Evolutionary conservation across 2,888 invertebrate species (phyloP).

Genomic region (Acrobasis repandana): DNA sequence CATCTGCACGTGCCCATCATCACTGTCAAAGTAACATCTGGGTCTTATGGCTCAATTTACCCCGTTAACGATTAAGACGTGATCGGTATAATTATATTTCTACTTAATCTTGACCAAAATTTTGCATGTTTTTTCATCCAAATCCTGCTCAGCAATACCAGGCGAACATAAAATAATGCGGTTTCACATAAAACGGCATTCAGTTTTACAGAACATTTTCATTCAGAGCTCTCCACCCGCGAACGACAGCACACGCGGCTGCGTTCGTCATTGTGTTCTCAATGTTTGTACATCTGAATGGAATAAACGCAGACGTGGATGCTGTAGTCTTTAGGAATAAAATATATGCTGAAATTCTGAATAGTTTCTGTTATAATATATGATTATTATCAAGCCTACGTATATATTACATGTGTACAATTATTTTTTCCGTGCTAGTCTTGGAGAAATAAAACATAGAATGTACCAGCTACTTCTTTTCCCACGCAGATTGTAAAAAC

Average conservation of each 20-base stretch:
- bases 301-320: not conserved
- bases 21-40: no score
- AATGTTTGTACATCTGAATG: slow-evolving; percentile 12
- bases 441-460: not conserved
- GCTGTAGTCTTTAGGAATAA: no score
- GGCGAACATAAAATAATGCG: slow-evolving; percentile 16
- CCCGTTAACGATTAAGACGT: no score
- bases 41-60: no score
- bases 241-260: slow-evolving; percentile 1
- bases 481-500: no score
- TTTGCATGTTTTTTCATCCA: not conserved
- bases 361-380: no score
- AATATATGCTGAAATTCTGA: no score
- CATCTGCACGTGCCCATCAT: no score
- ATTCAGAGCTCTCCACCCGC: slow-evolving; percentile 15
- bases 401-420: not conserved
- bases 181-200: slow-evolving; percentile 9
- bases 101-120: no score
- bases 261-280: slow-evolving; percentile 8
- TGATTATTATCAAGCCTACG: no score
- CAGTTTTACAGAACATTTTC: not conserved
- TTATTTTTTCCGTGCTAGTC: not conserved
- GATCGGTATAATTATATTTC: no score
- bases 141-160: not conserved
- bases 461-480: not conserved